These are phyloP conservation scores for Chaetodon auriga DNA, from an alignment of 2,113 vertebrate genomes.

Conservation along the genomic window DNA sequence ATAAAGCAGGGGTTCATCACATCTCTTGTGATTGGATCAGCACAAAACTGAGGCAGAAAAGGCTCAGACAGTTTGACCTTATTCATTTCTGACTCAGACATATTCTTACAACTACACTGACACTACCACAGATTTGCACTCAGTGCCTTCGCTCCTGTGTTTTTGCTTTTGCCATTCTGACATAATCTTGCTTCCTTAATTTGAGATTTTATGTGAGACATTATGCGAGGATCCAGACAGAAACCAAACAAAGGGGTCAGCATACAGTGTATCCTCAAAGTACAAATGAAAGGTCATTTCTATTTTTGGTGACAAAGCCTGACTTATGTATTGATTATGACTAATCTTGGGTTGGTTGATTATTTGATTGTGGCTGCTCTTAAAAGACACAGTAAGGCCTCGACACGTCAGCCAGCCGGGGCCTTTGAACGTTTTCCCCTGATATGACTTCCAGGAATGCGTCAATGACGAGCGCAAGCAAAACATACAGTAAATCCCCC, in stretches of 20 bases:
- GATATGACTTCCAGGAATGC: not conserved
- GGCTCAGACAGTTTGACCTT: no score
- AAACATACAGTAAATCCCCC: constrained; percentile 8
- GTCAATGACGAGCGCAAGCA: not conserved
- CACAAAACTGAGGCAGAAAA: no score
- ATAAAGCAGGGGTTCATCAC: no score
- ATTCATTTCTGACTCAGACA: no score
- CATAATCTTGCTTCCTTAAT: not conserved
- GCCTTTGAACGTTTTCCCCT: not conserved
- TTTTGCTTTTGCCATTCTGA: not conserved
- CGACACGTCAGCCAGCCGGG: not conserved
- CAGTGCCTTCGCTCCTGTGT: not conserved
- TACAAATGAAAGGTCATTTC: not conserved
- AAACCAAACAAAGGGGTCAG: not conserved
- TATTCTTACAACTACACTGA: no score
- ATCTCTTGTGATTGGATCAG: no score
- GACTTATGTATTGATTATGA: constrained; percentile 23
- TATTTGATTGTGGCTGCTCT: not conserved
- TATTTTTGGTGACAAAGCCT: not conserved
- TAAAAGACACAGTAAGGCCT: not conserved
- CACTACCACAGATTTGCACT: no score
- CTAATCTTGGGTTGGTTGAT: constrained; percentile 17
- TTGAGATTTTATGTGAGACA: not conserved
- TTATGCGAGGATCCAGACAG: not conserved
- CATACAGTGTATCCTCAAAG: not conserved